Evolutionary conservation across 2,797 vertebrate genomes (phyloP).

Genomic region (Pteronotus mesoamericanus): DNA sequence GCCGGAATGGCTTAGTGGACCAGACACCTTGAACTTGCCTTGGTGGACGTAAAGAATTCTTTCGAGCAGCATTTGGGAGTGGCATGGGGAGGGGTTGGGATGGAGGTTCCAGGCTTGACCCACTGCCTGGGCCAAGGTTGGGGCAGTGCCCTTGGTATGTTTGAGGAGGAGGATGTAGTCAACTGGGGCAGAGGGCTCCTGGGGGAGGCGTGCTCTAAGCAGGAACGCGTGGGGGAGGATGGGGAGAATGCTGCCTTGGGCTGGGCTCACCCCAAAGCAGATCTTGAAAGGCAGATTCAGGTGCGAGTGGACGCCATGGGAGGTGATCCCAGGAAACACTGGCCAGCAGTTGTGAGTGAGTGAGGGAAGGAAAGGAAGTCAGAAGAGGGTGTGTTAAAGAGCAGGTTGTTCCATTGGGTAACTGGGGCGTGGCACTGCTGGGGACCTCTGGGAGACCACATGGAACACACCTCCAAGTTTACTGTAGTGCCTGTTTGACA

Average conservation of each 20-base stretch:
- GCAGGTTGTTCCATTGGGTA: background rate
- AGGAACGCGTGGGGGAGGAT: background rate
- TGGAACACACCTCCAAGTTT: background rate
- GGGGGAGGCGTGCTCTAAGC: background rate
- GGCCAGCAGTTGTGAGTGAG: background rate
- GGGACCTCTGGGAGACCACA: background rate
- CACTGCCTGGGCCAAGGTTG: background rate
- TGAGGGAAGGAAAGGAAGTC: background rate
- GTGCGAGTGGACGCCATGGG: background rate
- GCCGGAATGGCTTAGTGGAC: background rate
- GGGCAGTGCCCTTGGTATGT: too few species aligned
- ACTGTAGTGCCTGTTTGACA: fast-evolving
- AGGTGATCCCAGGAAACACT: background rate
- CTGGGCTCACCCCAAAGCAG: background rate
- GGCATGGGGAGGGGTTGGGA: background rate
- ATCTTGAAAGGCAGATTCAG: background rate
- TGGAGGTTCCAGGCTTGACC: background rate
- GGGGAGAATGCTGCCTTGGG: background rate
- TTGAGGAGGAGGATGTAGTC: background rate
- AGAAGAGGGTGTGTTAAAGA: background rate
- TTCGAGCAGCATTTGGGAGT: background rate
- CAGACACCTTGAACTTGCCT: background rate
- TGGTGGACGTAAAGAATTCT: background rate
- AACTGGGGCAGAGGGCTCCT: background rate
- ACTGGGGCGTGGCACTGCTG: background rate